Conservation (phyloP, 2,888 invertebrate genomes). For the Cosmorhoe ocellata region DNA sequence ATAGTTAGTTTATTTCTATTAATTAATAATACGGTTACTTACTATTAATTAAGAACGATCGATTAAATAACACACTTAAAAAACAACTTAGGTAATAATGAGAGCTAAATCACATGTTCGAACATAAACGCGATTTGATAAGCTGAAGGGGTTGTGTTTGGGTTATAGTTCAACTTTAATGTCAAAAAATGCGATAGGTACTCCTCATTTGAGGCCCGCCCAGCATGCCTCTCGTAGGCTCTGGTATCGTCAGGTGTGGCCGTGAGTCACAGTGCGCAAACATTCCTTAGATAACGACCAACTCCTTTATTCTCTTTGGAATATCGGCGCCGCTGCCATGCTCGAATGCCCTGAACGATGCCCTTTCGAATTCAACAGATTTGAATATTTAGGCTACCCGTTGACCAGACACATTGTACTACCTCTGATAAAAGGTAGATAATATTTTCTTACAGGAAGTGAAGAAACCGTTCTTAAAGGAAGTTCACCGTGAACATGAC, state of each 20-base stretch:
- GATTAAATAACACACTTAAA: too few species aligned
- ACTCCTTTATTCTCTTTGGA: slow-evolving; percentile 67
- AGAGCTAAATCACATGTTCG: too few species aligned
- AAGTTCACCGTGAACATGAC: slow-evolving; percentile 3
- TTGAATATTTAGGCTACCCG: slow-evolving; percentile 51
- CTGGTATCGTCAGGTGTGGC: slow-evolving; percentile 74
- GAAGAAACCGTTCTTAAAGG: neutral
- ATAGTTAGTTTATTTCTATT: too few species aligned
- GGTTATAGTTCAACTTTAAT: too few species aligned
- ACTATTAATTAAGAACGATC: too few species aligned
- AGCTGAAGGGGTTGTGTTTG: too few species aligned
- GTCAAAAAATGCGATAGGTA: neutral
- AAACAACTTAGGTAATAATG: too few species aligned
- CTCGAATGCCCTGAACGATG: slow-evolving; percentile 59
- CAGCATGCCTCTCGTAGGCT: slow-evolving; percentile 34
- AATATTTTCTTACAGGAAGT: too few species aligned
- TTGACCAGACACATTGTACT: slow-evolving; percentile 27
- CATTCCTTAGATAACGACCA: slow-evolving; percentile 74
- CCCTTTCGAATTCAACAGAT: slow-evolving; percentile 67
- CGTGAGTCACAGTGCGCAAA: slow-evolving; percentile 40
- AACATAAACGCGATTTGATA: too few species aligned
- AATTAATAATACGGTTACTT: too few species aligned
- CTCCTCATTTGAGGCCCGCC: neutral
- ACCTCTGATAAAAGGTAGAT: too few species aligned
- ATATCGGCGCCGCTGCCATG: slow-evolving; percentile 56